Evolutionary conservation across 1,140 invertebrate genomes (phyloP).

Genomic region (Oncopeltus fasciatus): DNA sequence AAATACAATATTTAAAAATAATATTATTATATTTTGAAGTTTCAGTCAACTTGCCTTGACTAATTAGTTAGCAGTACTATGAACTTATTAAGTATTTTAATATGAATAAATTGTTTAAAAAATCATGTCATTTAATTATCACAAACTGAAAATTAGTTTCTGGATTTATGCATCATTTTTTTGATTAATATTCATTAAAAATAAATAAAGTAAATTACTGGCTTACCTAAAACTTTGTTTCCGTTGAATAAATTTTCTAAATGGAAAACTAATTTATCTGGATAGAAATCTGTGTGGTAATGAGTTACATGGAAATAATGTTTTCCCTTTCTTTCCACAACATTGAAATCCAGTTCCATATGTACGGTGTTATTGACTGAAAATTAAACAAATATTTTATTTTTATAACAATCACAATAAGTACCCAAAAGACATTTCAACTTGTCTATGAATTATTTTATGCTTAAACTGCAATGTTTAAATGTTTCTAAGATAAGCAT

Average conservation of each 20-base stretch:
- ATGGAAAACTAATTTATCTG: background rate
- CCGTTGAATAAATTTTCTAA: slow-evolving; percentile 21
- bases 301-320: slow-evolving; percentile 19
- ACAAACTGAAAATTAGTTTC: no score
- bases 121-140: no score
- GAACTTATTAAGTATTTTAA: no score
- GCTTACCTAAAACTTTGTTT: slow-evolving; percentile 17
- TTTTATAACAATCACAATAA: background rate
- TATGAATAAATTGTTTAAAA: no score
- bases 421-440: no score
- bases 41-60: no score
- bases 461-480: background rate
- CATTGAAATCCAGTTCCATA: background rate
- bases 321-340: slow-evolving; percentile 14
- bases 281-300: slow-evolving; percentile 17
- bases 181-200: no score
- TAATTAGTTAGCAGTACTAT: no score
- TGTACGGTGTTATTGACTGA: background rate
- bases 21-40: no score
- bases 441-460: background rate
- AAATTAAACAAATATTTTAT: background rate
- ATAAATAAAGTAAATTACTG: no score
- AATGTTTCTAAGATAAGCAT: background rate
- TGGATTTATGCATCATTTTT: no score
- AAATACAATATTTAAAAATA: no score